Evolutionary conservation across 2,113 vertebrate genomes (phyloP), one percentile per base, ranked within the genome.

Genomic region (Meleagris gallopavo): DNA sequence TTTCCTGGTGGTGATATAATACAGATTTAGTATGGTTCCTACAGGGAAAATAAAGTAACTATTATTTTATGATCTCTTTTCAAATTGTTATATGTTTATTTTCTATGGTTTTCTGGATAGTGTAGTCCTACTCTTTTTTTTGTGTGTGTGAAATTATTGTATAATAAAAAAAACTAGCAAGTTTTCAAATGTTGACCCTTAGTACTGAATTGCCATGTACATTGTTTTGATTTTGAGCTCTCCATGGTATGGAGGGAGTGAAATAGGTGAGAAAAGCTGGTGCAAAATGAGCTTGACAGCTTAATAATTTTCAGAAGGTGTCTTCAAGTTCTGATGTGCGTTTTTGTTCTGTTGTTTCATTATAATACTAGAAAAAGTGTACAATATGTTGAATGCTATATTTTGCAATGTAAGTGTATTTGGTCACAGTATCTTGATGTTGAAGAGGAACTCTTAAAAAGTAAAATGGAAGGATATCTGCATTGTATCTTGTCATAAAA

Each of bases 321-420:
- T 57, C 69, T 46, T 83, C 46, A 43, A 9, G 55, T 86, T 88
- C 72, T 83, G 90, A 58, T 80, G 72, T 57, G 36, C 78, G 15
- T 90, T 93, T 88, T 71, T 72, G 7, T 73, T 90, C 92, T 83
- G 45, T 67, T 88, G 15, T 86, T 40, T 78, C 81, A 78, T 84
- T 90, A 61, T 45, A 93, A 46, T 32, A 34, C 52, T 89, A 71
- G 69, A 80, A 64, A 66, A 64, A 29, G 13, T 40, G 19, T 75
- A 13, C 36, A 24, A 25, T 67, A 46, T 52, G 43, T 48, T 93
- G 25, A 61, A 13, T 67, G 36, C 48, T 69, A 2, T 57, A 54
- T 88, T 82, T 36, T 84, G 66, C 38, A 72, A 27, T 52, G 32
- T 0, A 7, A 21, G 19, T n/a, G 29, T 32, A n/a, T 82, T 75